Evolutionary conservation across 1,140 invertebrate species (phyloP).

Genomic region (Pseudobourletiella spinata): DNA sequence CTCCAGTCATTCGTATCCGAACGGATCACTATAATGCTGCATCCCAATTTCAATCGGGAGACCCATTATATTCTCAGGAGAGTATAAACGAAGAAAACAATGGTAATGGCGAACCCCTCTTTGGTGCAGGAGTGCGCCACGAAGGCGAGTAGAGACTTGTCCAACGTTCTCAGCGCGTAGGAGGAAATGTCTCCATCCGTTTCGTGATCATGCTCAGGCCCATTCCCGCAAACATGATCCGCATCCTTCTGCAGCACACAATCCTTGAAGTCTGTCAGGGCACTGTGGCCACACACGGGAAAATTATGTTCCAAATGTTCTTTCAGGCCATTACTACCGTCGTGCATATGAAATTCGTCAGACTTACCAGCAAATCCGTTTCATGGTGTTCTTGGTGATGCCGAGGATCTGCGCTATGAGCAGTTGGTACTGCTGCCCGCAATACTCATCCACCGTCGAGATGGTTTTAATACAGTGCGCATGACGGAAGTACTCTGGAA

Average conservation of each 20-base stretch:
- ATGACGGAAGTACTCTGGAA: conserved; percentile 20
- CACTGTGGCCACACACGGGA: too few relatives aligned
- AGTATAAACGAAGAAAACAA: too few relatives aligned
- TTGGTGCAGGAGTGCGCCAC: not conserved
- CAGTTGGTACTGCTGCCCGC: conserved; percentile 33
- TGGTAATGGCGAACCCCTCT: not conserved
- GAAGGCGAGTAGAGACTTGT: conserved; percentile 1
- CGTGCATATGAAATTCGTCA: too few relatives aligned
- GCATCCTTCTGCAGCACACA: not conserved
- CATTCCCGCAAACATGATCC: not conserved
- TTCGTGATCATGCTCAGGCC: not conserved
- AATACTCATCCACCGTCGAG: conserved; percentile 23
- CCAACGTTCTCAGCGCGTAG: not conserved
- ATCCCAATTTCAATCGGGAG: not conserved
- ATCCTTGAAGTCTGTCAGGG: conserved; percentile 3
- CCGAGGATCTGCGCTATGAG: conserved; percentile 31
- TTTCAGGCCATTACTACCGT: too few relatives aligned
- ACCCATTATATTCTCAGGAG: too few relatives aligned
- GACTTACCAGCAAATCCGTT: conserved; percentile 35
- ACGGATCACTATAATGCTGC: not conserved
- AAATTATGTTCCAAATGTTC: too few relatives aligned
- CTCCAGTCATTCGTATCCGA: not conserved
- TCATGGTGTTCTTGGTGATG: conserved; percentile 22
- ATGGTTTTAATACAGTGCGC: conserved; percentile 34
- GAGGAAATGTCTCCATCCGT: not conserved